phyloP scores from a whole-genome alignment of 2,888 invertebrate species.

The Lepeophtheirus nordmannii region DNA sequence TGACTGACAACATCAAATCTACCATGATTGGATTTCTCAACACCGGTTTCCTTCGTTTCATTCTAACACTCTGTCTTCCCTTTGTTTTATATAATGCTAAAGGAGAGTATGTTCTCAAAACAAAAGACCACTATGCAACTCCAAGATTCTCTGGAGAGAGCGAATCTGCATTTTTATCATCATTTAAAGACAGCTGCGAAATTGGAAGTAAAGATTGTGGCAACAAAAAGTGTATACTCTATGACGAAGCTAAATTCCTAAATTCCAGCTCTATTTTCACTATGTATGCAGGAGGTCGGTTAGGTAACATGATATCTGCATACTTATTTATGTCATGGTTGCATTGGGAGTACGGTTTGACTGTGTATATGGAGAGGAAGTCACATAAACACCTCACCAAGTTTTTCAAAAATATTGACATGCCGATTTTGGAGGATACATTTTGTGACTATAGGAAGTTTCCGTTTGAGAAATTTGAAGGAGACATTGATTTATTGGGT shows the following conservation, averaged over 20 bases:
- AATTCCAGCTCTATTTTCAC: slow-evolving; percentile 18
- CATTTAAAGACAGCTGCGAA: neutral
- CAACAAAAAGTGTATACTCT: slow-evolving; percentile 10
- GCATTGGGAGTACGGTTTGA: neutral
- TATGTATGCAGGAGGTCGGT: slow-evolving; percentile 8
- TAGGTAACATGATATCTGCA: slow-evolving; percentile 19
- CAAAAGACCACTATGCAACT: neutral
- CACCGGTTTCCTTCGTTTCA: neutral
- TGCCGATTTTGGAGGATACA: slow-evolving; percentile 9
- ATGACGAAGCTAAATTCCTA: slow-evolving; percentile 11
- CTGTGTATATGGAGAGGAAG: slow-evolving; percentile 10
- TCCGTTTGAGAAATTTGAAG: slow-evolving; percentile 18
- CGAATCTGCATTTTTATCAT: neutral
- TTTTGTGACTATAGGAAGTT: slow-evolving; percentile 18
- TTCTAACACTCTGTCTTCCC: neutral
- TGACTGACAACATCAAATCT: neutral
- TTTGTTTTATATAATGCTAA: neutral
- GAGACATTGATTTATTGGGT: slow-evolving; percentile 13
- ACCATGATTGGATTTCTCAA: neutral
- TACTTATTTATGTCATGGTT: slow-evolving; percentile 16
- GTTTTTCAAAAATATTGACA: slow-evolving; percentile 17
- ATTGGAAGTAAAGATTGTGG: neutral
- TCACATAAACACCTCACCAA: neutral
- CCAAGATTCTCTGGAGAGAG: neutral
- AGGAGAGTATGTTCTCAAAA: neutral